phyloP scores from a whole-genome alignment of 1,140 invertebrate species.

The Hypothenemus hampei region DNA sequence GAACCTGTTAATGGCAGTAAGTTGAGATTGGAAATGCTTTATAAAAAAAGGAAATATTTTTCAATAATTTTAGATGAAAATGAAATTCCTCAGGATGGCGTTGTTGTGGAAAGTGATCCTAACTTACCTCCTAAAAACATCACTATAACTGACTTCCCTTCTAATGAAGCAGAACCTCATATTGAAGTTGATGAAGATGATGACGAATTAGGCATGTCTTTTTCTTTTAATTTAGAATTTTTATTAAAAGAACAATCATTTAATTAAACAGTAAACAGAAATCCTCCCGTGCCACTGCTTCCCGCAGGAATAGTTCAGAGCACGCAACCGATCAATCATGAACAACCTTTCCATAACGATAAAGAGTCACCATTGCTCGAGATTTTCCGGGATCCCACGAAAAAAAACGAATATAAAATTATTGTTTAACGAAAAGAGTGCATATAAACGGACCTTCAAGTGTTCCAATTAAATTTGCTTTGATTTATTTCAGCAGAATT shows the following conservation, averaged over 20 bases:
- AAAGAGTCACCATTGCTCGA: conserved; percentile 40
- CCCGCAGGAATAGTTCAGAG: conserved; percentile 42
- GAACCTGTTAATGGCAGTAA: neutral
- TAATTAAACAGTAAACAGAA: conserved; percentile 38
- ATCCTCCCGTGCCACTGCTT: conserved; percentile 36
- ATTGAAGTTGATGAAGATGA: conserved; percentile 35
- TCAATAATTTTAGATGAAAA: neutral
- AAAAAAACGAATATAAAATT: neutral
- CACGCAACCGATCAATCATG: conserved; percentile 32
- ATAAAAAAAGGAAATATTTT: neutral
- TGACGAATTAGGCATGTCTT: conserved; percentile 30
- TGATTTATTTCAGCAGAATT: too few species aligned
- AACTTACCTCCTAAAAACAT: conserved; percentile 34
- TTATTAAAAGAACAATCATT: too few species aligned
- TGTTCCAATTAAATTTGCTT: too few species aligned
- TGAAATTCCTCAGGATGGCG: conserved; percentile 25
- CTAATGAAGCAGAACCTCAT: conserved; percentile 32
- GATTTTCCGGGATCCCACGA: conserved; percentile 15
- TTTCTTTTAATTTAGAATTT: neutral
- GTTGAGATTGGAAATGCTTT: neutral
- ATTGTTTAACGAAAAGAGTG: too few species aligned
- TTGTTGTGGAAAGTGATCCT: conserved; percentile 31
- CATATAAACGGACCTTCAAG: neutral
- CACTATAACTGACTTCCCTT: conserved; percentile 37
- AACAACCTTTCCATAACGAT: conserved; percentile 39